phyloP scores from a whole-genome alignment of 2,113 vertebrate genomes.

The Arenaria interpres region DNA sequence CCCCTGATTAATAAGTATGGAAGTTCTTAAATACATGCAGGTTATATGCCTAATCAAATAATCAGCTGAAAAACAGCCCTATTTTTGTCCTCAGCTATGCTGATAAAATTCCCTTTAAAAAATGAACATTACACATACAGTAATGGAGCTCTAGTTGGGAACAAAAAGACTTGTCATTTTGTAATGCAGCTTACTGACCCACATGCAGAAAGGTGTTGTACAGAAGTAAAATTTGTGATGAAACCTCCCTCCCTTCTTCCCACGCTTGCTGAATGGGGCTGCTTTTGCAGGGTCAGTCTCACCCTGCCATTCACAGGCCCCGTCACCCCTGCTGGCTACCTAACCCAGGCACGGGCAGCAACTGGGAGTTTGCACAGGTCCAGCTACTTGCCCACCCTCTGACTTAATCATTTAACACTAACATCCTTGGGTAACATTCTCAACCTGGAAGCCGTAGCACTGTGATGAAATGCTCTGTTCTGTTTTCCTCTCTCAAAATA shows the following conservation, averaged over 20 bases:
- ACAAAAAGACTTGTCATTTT: neutral
- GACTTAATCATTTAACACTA: neutral
- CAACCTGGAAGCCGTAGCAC: neutral
- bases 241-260: neutral
- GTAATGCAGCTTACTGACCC: neutral
- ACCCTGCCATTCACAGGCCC: neutral
- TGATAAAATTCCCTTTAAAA: neutral
- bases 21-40: neutral
- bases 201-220: neutral
- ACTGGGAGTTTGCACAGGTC: neutral
- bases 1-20: neutral
- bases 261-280: neutral
- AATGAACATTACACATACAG: neutral
- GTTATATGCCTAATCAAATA: neutral
- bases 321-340: fast-evolving
- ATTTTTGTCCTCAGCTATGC: conserved; percentile 1
- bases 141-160: neutral
- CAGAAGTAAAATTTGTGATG: neutral
- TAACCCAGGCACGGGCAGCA: neutral
- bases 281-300: neutral
- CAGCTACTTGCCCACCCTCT: neutral
- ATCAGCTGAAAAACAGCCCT: neutral
- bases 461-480: neutral
- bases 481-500: neutral
- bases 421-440: neutral